phyloP scores from a whole-genome alignment of 2,797 vertebrate species.

The Clarias platycephalus region DNA sequence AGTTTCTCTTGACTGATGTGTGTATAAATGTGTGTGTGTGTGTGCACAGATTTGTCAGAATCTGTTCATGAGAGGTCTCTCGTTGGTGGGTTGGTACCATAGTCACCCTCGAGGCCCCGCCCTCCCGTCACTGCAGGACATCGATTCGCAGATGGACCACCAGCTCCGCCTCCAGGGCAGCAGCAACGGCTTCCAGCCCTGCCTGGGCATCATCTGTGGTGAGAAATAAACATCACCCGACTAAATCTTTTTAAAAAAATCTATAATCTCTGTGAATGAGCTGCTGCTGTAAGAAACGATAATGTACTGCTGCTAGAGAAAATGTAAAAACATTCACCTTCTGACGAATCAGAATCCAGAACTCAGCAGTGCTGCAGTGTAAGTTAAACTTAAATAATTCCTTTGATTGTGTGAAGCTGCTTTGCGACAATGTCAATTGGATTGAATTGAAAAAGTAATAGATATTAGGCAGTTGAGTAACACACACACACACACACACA shows the following conservation, averaged over 20 bases:
- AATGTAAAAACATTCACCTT: background rate
- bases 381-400: background rate
- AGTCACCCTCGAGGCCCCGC: conserved; percentile 90
- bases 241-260: too few species aligned
- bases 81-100: conserved; percentile 97
- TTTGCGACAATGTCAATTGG: too few species aligned
- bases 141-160: conserved; percentile 95
- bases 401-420: too few species aligned
- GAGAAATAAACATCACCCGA: conserved; percentile 40
- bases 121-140: conserved; percentile 91
- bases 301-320: background rate
- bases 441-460: background rate
- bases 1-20: background rate
- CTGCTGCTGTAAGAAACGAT: background rate
- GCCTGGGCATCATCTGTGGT: conserved; percentile 94
- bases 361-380: background rate
- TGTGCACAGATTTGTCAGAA: conserved; percentile 88
- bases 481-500: too few species aligned
- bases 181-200: conserved; percentile 93
- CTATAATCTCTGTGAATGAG: background rate
- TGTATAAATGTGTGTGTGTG: background rate
- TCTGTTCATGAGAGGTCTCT: conserved; percentile 90
- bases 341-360: background rate
- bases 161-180: conserved; percentile 93
- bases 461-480: background rate